Percentiles rank a stretch among this genome's conserved stretches.
Conservation (phyloP, 2,113 vertebrate genomes). For the Excalfactoria chinensis region DNA sequence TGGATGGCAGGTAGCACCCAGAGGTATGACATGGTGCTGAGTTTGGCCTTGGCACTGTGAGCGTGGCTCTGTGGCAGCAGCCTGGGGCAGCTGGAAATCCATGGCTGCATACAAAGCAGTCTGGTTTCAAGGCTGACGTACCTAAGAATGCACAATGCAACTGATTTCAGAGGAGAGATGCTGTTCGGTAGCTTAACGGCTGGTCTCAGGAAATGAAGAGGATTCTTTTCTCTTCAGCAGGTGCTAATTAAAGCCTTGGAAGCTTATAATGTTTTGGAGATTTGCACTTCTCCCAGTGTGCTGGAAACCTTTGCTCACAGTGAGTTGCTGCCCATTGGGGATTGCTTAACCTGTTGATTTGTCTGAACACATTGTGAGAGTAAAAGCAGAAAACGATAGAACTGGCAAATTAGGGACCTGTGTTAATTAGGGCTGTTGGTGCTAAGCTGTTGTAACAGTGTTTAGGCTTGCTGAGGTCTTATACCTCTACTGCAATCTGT, state of each 20-base stretch:
- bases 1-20: rapidly evolving
- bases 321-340: not conserved
- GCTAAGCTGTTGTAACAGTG: not conserved
- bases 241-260: conserved; percentile 17
- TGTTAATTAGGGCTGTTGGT: not conserved
- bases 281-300: not conserved
- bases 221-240: not conserved
- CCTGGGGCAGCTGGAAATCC: not conserved
- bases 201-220: not conserved
- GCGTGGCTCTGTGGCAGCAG: not conserved
- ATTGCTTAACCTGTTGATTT: conserved; percentile 39
- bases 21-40: not conserved
- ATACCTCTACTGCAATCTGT: not conserved
- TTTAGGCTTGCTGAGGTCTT: not conserved
- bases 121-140: not conserved
- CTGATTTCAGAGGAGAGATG: not conserved
- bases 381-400: not conserved
- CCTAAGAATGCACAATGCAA: not conserved
- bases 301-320: not conserved
- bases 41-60: not conserved
- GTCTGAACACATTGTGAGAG: not conserved
- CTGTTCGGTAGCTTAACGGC: not conserved
- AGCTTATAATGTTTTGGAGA: not conserved
- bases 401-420: not conserved
- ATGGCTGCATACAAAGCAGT: not conserved